Percentiles rank a stretch among this genome's conserved stretches.
Conservation (phyloP, 2,113 vertebrate genomes). For the Grus americana region DNA sequence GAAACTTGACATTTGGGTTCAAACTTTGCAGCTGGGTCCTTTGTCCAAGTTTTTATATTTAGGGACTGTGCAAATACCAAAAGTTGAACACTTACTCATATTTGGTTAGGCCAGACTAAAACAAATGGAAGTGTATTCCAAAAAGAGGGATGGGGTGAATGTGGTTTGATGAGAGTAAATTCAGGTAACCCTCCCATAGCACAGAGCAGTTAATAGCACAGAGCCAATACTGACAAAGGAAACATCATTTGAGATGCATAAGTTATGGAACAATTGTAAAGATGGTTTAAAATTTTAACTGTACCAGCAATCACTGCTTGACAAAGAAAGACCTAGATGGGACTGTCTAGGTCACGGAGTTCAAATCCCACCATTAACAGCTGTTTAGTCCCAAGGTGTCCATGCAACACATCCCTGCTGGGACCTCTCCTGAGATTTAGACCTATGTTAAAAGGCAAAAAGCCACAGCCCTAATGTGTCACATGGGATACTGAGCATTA, state of each 20-base stretch:
- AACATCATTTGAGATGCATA: background rate
- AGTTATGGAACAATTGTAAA: background rate
- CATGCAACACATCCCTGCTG: background rate
- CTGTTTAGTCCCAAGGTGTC: background rate
- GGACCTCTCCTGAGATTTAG: background rate
- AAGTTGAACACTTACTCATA: background rate
- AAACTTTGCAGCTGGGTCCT: background rate
- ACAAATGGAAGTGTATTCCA: background rate
- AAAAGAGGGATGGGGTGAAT: background rate
- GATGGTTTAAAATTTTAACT: background rate
- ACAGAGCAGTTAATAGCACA: background rate
- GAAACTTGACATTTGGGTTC: background rate
- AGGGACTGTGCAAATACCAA: background rate
- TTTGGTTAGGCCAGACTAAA: background rate
- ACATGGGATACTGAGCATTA: background rate
- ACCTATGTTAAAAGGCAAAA: background rate
- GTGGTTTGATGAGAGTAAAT: background rate
- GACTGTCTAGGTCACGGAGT: background rate
- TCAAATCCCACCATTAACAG: background rate
- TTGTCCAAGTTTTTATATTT: background rate
- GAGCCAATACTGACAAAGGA: background rate
- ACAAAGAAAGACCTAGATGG: background rate
- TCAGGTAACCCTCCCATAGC: background rate
- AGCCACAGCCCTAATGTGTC: background rate
- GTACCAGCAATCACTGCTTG: background rate